These are phyloP conservation scores for Colius striatus DNA, from an alignment of 2,113 vertebrate genomes.

Conservation along the genomic window DNA sequence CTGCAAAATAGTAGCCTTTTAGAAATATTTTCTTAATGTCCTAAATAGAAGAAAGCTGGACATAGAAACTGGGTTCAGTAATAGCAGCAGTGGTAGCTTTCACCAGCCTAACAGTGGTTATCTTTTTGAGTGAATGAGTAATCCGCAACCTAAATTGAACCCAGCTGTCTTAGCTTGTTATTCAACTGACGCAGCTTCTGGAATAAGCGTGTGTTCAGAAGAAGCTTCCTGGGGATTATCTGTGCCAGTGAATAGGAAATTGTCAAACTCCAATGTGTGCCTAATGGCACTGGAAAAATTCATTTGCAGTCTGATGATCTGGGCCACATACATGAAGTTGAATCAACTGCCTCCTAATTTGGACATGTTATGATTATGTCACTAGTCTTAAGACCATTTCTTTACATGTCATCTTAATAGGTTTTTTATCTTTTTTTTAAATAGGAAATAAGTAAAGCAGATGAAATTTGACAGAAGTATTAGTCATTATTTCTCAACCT, in stretches of 20 bases:
- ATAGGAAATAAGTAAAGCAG: background rate
- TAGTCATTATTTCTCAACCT: background rate
- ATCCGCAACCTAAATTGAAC: slow-evolving; percentile 62
- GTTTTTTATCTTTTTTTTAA: background rate
- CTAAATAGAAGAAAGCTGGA: background rate
- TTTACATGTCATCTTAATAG: background rate
- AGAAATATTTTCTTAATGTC: background rate
- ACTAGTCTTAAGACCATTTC: background rate
- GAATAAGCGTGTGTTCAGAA: background rate
- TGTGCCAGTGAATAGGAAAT: background rate
- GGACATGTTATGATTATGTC: background rate
- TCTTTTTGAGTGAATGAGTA: slow-evolving; percentile 28
- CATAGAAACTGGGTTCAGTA: background rate
- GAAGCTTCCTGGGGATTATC: slow-evolving; percentile 48
- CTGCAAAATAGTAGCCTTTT: background rate
- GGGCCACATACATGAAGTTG: background rate
- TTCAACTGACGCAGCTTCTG: slow-evolving; percentile 55
- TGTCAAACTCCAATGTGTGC: background rate
- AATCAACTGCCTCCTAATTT: background rate
- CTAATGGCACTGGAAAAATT: background rate
- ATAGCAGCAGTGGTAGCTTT: background rate
- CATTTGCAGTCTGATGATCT: background rate
- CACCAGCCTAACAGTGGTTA: background rate
- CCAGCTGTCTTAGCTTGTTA: slow-evolving; percentile 64
- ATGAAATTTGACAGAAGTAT: background rate